Conservation (phyloP, 2,113 vertebrate species). For the Aix galericulata region DNA sequence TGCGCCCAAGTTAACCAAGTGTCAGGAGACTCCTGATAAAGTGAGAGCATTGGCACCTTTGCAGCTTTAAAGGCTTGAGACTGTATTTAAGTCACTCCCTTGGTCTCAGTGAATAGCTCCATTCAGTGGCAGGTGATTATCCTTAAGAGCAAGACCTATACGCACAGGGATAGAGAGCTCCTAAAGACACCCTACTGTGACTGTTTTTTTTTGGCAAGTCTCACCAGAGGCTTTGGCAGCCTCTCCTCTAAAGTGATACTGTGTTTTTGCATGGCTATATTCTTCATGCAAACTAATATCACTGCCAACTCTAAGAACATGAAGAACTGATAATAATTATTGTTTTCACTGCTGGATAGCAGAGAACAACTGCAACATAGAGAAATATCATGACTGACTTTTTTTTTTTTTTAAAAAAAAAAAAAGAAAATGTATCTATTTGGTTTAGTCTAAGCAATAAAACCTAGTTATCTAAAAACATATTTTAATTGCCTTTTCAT, state of each 20-base stretch:
- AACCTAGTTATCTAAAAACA: background rate
- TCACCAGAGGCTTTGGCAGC: slow-evolving; percentile 47
- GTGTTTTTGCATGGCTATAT: slow-evolving; percentile 38
- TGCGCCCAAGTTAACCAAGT: background rate
- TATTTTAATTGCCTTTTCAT: slow-evolving; percentile 15
- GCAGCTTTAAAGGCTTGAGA: background rate
- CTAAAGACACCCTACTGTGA: slow-evolving; percentile 23
- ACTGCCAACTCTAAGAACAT: slow-evolving; percentile 35
- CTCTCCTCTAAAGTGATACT: slow-evolving; percentile 29
- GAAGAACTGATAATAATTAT: slow-evolving; percentile 44
- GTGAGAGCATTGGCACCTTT: background rate
- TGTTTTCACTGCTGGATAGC: slow-evolving; percentile 44
- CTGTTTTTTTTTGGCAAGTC: slow-evolving; percentile 32
- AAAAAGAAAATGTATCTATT: background rate
- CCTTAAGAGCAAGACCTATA: slow-evolving; percentile 23
- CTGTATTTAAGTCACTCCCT: slow-evolving; percentile 17
- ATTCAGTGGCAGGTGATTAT: slow-evolving; percentile 48
- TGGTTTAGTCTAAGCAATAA: slow-evolving; percentile 8
- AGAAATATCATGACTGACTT: background rate
- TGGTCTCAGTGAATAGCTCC: slow-evolving; percentile 36
- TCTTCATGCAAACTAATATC: slow-evolving; percentile 48
- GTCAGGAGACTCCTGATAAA: background rate
- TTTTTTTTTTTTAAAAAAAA: background rate
- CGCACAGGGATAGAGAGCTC: background rate
- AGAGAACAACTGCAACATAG: background rate